phyloP scores from a whole-genome alignment of 2,888 invertebrate species.

The Dasysyrphus albostriatus region DNA sequence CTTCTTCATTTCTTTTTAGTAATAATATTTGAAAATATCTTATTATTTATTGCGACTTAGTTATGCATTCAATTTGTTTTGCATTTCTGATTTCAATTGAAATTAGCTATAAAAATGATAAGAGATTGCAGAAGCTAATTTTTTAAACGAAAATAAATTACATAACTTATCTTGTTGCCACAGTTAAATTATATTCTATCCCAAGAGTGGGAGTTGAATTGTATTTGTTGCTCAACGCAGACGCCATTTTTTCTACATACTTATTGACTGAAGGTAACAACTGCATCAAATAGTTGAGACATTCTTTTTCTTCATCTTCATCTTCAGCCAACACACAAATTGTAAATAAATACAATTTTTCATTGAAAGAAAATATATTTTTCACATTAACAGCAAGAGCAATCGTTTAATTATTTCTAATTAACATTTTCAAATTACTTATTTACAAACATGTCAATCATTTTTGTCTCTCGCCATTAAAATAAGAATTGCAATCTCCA shows the following conservation, averaged over 20 bases:
- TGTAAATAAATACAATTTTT: conserved; percentile 1
- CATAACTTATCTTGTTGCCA: conserved; percentile 11
- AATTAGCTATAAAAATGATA: not conserved
- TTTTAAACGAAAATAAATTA: not conserved
- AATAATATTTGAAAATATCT: no score
- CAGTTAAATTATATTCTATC: not conserved
- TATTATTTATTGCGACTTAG: no score
- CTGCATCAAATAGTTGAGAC: conserved; percentile 16
- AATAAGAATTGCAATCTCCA: conserved; percentile 44
- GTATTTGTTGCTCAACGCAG: not conserved
- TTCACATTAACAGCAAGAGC: conserved; percentile 5
- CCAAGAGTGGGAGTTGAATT: conserved; percentile 4
- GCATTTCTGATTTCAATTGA: no score
- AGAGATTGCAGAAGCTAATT: not conserved
- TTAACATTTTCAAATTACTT: conserved; percentile 51
- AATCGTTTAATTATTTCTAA: conserved; percentile 59
- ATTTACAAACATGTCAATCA: conserved; percentile 55
- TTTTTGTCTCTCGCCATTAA: conserved; percentile 13
- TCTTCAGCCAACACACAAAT: not conserved
- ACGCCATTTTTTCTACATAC: not conserved
- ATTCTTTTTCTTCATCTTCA: not conserved
- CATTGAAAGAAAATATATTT: not conserved
- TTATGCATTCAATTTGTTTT: no score
- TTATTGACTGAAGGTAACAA: conserved; percentile 39
- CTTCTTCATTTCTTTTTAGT: no score